Percentiles rank a stretch among this genome's conserved stretches.
Evolutionary conservation across 2,113 vertebrate genomes (phyloP).

Genomic region (Neomonachus schauinslandi): DNA sequence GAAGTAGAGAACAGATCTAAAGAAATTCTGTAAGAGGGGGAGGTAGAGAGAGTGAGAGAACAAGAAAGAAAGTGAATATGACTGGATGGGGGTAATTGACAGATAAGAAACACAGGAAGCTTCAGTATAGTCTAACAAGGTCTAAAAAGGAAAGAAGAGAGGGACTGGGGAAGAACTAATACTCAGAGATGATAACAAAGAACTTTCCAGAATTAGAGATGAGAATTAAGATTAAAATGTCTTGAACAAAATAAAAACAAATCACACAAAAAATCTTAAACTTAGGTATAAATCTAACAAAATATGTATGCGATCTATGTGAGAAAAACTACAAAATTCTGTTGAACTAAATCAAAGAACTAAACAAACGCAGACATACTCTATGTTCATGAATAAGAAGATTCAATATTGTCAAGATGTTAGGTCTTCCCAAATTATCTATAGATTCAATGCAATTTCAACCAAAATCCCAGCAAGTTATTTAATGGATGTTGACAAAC

Average conservation of each 20-base stretch:
- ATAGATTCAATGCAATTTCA: background rate
- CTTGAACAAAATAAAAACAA: background rate
- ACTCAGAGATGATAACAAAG: background rate
- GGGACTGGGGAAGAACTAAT: background rate
- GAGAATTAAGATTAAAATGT: conserved; percentile 22
- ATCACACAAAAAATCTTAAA: background rate
- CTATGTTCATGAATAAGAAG: background rate
- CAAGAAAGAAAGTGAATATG: background rate
- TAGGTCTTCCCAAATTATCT: background rate
- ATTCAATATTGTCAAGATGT: background rate
- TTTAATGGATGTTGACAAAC: background rate
- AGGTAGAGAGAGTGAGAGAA: background rate
- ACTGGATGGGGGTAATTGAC: background rate
- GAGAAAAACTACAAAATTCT: background rate
- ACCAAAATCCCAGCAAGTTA: background rate
- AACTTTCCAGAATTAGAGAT: background rate
- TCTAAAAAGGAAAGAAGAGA: background rate
- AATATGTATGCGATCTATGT: background rate
- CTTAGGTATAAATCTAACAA: background rate
- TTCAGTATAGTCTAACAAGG: background rate
- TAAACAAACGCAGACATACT: background rate
- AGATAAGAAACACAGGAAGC: background rate
- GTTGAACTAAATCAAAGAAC: background rate
- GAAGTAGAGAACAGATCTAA: background rate
- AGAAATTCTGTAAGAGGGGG: background rate